Conservation (phyloP, 1,140 invertebrate species). For the Magallana ariakensis region DNA sequence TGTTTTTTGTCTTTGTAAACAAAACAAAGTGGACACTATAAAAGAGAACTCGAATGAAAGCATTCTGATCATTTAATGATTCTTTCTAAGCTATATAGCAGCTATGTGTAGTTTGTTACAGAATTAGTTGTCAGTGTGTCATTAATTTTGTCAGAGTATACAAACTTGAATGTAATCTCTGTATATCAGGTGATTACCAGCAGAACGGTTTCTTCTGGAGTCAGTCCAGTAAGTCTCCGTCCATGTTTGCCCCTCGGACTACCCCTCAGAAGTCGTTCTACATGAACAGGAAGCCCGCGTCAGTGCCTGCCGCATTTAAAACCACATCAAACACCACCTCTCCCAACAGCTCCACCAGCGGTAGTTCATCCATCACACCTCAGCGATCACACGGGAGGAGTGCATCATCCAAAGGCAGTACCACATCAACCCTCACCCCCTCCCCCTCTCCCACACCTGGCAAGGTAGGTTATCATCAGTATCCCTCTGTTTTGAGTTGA, state of each 20-base stretch:
- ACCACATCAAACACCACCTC: conserved; percentile 75
- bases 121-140: no score
- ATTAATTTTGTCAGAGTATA: no score
- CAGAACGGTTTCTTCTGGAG: conserved; percentile 61
- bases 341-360: conserved; percentile 77
- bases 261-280: neutral
- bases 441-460: conserved; percentile 77
- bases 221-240: neutral
- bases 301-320: conserved; percentile 68
- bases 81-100: no score
- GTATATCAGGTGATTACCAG: conserved; percentile 59
- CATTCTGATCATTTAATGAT: no score
- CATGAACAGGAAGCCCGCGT: conserved; percentile 62
- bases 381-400: conserved; percentile 70
- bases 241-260: conserved; percentile 5
- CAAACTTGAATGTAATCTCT: neutral
- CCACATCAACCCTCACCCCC: conserved; percentile 76
- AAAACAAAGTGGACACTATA: no score
- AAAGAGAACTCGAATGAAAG: no score
- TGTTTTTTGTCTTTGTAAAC: neutral
- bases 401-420: conserved; percentile 76
- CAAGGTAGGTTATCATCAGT: conserved; percentile 64
- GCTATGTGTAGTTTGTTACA: no score
- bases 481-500: no score
- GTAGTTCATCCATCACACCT: conserved; percentile 76